These are phyloP conservation scores for Cephus runcator DNA, from an alignment of 2,888 invertebrate species.

Conservation along the genomic window DNA sequence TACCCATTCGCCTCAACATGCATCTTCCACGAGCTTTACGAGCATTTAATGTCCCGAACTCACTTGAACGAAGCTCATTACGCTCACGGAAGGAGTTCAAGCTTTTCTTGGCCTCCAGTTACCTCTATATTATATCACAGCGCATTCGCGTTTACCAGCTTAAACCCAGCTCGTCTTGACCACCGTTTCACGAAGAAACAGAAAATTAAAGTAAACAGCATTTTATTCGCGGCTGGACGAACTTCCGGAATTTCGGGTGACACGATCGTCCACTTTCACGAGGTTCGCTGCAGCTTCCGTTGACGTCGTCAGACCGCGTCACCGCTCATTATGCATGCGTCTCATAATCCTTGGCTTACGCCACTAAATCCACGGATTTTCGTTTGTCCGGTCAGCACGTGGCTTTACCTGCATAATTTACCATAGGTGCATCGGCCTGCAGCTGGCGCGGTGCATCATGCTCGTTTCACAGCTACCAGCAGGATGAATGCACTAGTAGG, in stretches of 20 bases:
- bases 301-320: not conserved
- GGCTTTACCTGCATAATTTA: constrained; percentile 44
- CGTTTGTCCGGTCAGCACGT: constrained; percentile 42
- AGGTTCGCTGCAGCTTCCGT: not conserved
- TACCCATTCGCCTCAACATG: constrained; percentile 10
- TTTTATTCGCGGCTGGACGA: not conserved
- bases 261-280: not conserved
- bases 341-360: constrained; percentile 35
- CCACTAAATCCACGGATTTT: constrained; percentile 43
- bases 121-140: not conserved
- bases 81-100: not conserved
- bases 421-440: constrained; percentile 18
- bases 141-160: not conserved
- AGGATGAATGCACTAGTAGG: not conserved
- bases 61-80: constrained; percentile 5
- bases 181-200: not conserved
- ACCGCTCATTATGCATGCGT: constrained; percentile 20
- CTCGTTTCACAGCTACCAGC: not conserved
- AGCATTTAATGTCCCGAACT: constrained; percentile 20
- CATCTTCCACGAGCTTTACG: constrained; percentile 24
- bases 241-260: not conserved
- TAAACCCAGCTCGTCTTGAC: not conserved
- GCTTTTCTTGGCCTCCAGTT: too few relatives aligned
- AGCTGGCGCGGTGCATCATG: not conserved
- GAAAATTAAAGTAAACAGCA: not conserved